Conservation (phyloP, 2,113 vertebrate genomes). For the Malurus cyaneus region DNA sequence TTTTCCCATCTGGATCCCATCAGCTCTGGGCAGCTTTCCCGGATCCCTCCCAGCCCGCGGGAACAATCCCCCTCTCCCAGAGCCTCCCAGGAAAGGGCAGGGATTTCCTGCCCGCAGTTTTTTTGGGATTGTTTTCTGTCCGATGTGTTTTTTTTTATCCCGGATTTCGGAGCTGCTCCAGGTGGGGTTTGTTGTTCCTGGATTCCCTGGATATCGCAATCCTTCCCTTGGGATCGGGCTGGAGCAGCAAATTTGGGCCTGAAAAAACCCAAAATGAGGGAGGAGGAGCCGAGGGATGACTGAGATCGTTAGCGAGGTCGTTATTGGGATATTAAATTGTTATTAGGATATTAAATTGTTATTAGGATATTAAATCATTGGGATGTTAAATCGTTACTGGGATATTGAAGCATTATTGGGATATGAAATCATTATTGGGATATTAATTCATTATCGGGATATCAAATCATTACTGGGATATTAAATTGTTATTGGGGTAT, state of each 20-base stretch:
- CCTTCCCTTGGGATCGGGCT: neutral
- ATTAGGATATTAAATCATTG: no score
- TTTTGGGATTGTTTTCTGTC: accelerated
- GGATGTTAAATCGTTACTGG: no score
- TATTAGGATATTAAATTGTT: no score
- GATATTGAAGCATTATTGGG: no score
- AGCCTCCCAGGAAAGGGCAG: neutral
- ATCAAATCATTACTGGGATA: no score
- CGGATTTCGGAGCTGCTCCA: neutral
- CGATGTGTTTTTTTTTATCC: neutral
- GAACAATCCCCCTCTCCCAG: neutral
- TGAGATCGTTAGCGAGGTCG: neutral
- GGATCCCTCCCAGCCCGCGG: neutral
- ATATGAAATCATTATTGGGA: no score
- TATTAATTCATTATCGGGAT: no score
- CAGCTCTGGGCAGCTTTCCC: neutral
- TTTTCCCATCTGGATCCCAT: neutral
- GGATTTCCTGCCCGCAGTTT: neutral
- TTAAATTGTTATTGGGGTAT: no score
- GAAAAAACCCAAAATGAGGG: neutral
- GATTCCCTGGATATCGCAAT: neutral
- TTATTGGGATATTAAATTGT: no score
- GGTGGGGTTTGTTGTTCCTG: neutral
- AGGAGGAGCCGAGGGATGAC: neutral
- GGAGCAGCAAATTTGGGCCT: neutral